Percentiles rank a stretch among this genome's conserved stretches.
These are phyloP conservation scores for Brachionus rotundiformis DNA, from an alignment of 1,140 invertebrate genomes.

Conservation along the genomic window DNA sequence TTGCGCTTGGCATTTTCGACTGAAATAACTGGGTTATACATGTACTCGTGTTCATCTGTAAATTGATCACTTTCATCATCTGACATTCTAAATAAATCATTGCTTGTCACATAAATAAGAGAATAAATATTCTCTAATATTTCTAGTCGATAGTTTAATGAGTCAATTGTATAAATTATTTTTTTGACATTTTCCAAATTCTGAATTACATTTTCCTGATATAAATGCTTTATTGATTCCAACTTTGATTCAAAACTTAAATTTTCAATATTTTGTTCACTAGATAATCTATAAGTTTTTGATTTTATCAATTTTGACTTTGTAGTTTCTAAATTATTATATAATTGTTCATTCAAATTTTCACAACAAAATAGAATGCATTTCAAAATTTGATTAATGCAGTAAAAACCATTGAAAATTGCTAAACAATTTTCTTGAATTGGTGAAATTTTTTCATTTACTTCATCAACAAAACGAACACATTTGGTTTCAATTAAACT, in stretches of 20 bases:
- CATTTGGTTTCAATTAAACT: conserved; percentile 8
- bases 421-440: conserved; percentile 18
- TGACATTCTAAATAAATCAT: conserved; percentile 55
- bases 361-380: conserved; percentile 39
- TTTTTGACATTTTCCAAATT: conserved; percentile 55
- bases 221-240: background rate
- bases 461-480: conserved; percentile 45
- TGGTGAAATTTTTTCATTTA: conserved; percentile 29
- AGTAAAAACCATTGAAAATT: conserved; percentile 30
- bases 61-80: background rate
- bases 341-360: conserved; percentile 1
- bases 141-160: conserved; percentile 62
- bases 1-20: conserved; percentile 54
- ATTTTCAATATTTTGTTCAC: background rate
- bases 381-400: conserved; percentile 33
- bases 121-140: conserved; percentile 65
- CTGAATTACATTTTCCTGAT: background rate
- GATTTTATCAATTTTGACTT: background rate
- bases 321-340: background rate
- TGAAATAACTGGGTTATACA: background rate
- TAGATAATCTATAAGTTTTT: background rate
- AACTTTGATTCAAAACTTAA: background rate
- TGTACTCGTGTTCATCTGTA: background rate
- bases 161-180: conserved; percentile 59
- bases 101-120: conserved; percentile 62